Base-by-base conservation (phyloP, 2,113 vertebrate species). In the Vulpes lagopus region DNA sequence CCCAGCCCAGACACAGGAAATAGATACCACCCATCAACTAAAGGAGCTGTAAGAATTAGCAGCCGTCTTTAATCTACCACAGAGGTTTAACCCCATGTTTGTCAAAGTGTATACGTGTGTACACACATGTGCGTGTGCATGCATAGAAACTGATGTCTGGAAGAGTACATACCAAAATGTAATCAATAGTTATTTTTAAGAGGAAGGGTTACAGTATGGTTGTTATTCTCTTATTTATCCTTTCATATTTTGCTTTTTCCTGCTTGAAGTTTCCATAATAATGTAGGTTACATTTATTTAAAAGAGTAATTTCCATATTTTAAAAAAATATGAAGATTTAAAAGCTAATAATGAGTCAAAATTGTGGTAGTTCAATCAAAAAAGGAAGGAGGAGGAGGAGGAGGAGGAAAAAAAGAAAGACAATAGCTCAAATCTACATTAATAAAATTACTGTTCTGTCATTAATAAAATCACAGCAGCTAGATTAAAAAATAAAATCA, bases 271-370 rank as follows among this genome's bases (percentile, higher is more conserved):
- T 97, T 89, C 35, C 11, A 49, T 35, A 51, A 60, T 38, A 78
- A 57, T 38, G 3, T 55, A 32, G 64, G 35, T 20, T 57, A 35
- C 7, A 55, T 89, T 69, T 78, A 60, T 53, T 53, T n/a, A 64
- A 90, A 16, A 30, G 81, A 89, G 2, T 30, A 32, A 38, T 93
- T 90, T 89, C 76, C 53, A 71, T 69, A 80, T 81, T 92, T 92
- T 57, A 20, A 60, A 97, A 92, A 25, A 83, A 55, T 53, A 51
- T 59, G 55, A 73, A 12, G 15, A 93, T 88, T 55, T 91, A 6
- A 93, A 86, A 80, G 35, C 27, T 25, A 38, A 22, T 76, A 86
- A 81, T 32, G 80, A 93, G 27, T 80, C 11, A 95, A 60, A 27
- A 55, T 32, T 55, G 10, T 86, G 43, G 80, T 93, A 55, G 5